phyloP scores from a whole-genome alignment of 1,140 invertebrate genomes.

The Oryzaephilus surinamensis region DNA sequence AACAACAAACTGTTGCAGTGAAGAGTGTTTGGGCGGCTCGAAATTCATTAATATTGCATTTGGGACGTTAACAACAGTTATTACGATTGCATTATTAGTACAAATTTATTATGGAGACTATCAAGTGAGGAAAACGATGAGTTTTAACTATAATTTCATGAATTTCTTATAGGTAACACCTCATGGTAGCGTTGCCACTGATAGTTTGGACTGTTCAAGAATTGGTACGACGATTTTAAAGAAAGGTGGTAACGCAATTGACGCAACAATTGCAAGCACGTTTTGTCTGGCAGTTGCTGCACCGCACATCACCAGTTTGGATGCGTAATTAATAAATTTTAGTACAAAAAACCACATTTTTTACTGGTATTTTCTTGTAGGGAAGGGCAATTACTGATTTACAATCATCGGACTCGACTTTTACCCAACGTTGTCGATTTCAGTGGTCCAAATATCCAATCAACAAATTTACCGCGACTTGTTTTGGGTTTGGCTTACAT shows the following conservation, averaged over 20 bases:
- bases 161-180: conserved; percentile 45
- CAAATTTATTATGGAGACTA: conserved; percentile 57
- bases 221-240: conserved; percentile 55
- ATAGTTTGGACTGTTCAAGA: conserved; percentile 57
- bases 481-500: conserved; percentile 47
- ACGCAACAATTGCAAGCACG: conserved; percentile 55
- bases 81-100: conserved; percentile 53
- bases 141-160: conserved; percentile 4
- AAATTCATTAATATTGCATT: conserved; percentile 40
- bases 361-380: conserved; percentile 38
- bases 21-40: conserved; percentile 35
- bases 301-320: conserved; percentile 57
- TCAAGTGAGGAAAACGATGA: conserved; percentile 39
- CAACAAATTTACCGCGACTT: conserved; percentile 44
- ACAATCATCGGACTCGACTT: conserved; percentile 47
- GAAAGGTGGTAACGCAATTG: conserved; percentile 56
- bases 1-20: conserved; percentile 17
- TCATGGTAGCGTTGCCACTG: conserved; percentile 65
- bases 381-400: conserved; percentile 61
- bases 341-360: conserved; percentile 6
- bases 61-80: conserved; percentile 45
- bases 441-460: conserved; percentile 32
- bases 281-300: conserved; percentile 57
- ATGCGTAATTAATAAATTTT: conserved; percentile 45
- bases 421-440: conserved; percentile 48